Conservation (phyloP, 2,888 invertebrate genomes). For the Zaprionus obscuricornis region DNA sequence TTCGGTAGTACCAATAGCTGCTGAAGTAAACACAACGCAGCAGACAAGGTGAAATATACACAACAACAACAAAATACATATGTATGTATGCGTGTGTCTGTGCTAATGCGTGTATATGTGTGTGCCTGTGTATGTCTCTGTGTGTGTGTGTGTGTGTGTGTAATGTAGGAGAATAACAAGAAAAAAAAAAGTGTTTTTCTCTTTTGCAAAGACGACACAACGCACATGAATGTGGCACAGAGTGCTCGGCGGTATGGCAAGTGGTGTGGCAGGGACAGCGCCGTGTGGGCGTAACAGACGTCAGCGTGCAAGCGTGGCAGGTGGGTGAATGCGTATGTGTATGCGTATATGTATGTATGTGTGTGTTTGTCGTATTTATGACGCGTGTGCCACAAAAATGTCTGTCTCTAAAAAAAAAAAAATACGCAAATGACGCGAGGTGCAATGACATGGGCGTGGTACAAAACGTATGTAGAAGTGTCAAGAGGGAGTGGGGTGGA, state of each 20-base stretch:
- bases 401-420: constrained; percentile 36
- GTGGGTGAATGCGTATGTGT: constrained; percentile 15
- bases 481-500: constrained; percentile 11
- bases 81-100: constrained; percentile 3
- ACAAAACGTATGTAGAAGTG: constrained; percentile 23
- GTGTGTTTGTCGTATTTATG: constrained; percentile 26
- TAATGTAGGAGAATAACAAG: constrained; percentile 22
- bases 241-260: background rate
- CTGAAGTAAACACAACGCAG: constrained; percentile 42
- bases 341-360: constrained; percentile 19
- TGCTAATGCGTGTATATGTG: constrained; percentile 1
- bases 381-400: constrained; percentile 35
- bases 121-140: background rate
- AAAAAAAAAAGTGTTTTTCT: constrained; percentile 23
- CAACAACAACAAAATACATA: constrained; percentile 51
- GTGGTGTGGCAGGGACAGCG: too few species aligned
- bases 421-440: constrained; percentile 51
- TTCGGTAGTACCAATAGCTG: constrained; percentile 3
- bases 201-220: constrained; percentile 26
- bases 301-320: constrained; percentile 26
- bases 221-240: constrained; percentile 19
- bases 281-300: too few species aligned
- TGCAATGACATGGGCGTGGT: constrained; percentile 60
- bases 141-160: constrained; percentile 1
- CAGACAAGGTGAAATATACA: constrained; percentile 52